Conservation (phyloP, 2,888 invertebrate genomes). For the Hypena proboscidalis region DNA sequence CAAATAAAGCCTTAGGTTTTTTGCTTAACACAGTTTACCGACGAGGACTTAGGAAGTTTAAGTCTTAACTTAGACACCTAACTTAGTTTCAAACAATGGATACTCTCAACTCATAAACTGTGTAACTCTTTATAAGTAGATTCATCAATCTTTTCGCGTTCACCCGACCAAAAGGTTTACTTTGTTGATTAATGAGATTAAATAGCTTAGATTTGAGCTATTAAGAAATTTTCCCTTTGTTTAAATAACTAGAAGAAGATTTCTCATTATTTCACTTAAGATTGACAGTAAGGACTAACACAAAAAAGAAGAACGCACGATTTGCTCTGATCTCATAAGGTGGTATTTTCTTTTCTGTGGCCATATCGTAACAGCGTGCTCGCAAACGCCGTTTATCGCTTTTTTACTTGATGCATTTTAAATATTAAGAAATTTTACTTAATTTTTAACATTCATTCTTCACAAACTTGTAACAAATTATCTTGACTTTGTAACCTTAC, state of each 20-base stretch:
- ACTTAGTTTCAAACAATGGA: constrained; percentile 43
- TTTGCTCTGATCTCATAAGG: no score
- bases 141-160: constrained; percentile 47
- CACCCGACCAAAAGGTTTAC: constrained; percentile 33
- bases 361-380: no score
- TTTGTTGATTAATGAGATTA: constrained; percentile 39
- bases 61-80: constrained; percentile 35
- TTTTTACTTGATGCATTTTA: no score
- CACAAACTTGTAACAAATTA: no score
- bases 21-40: constrained; percentile 13
- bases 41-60: constrained; percentile 32
- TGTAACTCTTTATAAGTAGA: constrained; percentile 40
- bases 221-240: not conserved
- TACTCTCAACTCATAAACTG: constrained; percentile 29
- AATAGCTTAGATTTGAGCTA: constrained; percentile 12
- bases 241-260: not conserved
- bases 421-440: no score
- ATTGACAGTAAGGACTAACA: no score
- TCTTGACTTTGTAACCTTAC: no score
- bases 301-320: no score
- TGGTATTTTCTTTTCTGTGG: no score
- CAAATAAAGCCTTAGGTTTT: no score
- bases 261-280: not conserved
- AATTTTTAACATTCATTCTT: no score
- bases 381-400: no score